Base-by-base conservation (phyloP, 2,888 invertebrate genomes). In the Muscina levida region DNA sequence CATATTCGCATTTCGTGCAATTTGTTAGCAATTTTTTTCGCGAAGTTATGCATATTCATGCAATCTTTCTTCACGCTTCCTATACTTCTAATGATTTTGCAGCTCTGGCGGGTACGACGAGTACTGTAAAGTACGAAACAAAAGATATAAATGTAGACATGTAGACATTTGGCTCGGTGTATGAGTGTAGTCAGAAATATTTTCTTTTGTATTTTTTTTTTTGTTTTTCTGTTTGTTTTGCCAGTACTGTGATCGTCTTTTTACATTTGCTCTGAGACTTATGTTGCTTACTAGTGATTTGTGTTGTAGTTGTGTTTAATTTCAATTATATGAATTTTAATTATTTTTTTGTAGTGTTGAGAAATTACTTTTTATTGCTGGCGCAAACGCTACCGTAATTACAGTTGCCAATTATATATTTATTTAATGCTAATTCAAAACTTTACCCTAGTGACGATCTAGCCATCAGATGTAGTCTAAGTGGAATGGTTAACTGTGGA, bases 301-400 rank as follows among this genome's bases (percentile, higher is more conserved):
- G n/a, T n/a, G n/a, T n/a, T n/a, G n/a, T n/a, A n/a, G n/a, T n/a
- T n/a, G n/a, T 26, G 68, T 56, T 44, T 59, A 39, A 39, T 77
- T 79, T 56, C 46, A 76, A 80, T 73, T 71, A 59, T 65, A 80
- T 76, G 73, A 76, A 68, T 48, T 76, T 76, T 72, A 79, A 76
- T 72, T 79, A 70, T 39, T 48, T 48, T 15, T 15, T 39, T 59
- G 10, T 59, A 5, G 39, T 72, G 76, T 76, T 79, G 76, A 42
- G 70, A 79, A 76, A 72, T 79, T 53, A 42, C n/a, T 57, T 65
- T 59, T 67, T 72, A 37, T 70, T 71, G 46, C 59, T 31, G 51
- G 26, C 53, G 19, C 10, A 42, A 59, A 59, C 53, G 51, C 72
- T 71, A 48, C 65, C 72, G 51, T 24, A 57, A 26, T 57, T 65